Percentiles rank a stretch among this genome's conserved stretches.
Conservation (phyloP, 2,797 vertebrate genomes). For the Florisuga fusca region DNA sequence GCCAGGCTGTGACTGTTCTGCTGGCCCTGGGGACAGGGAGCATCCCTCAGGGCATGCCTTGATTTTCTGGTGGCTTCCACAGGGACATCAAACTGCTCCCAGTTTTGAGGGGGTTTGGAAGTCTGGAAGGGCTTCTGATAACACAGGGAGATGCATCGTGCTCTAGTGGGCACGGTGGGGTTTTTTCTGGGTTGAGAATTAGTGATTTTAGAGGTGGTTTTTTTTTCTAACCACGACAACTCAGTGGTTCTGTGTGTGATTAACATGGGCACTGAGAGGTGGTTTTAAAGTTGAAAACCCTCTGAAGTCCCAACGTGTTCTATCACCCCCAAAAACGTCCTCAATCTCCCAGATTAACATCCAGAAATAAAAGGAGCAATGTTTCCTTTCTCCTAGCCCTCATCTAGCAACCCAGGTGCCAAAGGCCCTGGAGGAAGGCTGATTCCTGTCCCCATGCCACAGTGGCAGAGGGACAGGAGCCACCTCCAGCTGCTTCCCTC, state of each 20-base stretch:
- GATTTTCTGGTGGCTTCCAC: neutral
- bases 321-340: neutral
- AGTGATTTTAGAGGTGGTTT: too few species aligned
- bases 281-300: neutral
- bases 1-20: neutral
- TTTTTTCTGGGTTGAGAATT: too few species aligned
- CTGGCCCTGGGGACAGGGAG: accelerated
- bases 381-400: neutral
- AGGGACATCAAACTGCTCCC: neutral
- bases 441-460: neutral
- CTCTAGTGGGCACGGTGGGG: too few species aligned
- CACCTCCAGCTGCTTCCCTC: neutral
- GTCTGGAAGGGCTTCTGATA: neutral
- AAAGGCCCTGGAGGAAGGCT: neutral
- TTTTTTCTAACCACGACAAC: too few species aligned
- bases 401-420: neutral
- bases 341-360: neutral
- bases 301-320: neutral
- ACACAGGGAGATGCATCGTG: neutral
- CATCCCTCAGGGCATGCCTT: neutral
- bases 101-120: neutral
- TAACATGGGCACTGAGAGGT: neutral
- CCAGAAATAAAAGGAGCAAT: neutral
- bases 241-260: too few species aligned
- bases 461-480: neutral